A percentile compares a stretch with the other conserved stretches of the same genome.
These are phyloP conservation scores for Oligia strigilis DNA, from an alignment of 2,888 invertebrate species.

Conservation along the genomic window DNA sequence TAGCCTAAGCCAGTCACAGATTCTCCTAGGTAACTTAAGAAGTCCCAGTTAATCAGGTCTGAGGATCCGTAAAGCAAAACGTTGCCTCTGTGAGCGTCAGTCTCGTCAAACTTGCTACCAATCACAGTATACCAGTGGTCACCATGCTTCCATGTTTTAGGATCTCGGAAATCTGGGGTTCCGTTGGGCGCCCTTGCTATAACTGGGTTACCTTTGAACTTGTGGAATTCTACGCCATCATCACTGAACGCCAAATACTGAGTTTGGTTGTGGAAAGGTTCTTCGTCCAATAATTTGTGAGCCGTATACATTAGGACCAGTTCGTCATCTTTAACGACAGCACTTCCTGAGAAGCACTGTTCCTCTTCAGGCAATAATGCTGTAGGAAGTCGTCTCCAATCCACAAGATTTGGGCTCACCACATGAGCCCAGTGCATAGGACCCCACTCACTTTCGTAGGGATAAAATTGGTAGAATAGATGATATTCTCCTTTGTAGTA, in stretches of 20 bases:
- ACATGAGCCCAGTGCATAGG: slow-evolving; percentile 91
- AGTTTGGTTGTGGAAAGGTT: slow-evolving; percentile 79
- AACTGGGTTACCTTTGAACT: slow-evolving; percentile 85
- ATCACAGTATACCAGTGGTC: slow-evolving; percentile 85
- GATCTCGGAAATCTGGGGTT: slow-evolving; percentile 87
- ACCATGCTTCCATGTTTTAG: slow-evolving; percentile 85
- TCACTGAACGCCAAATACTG: slow-evolving; percentile 85
- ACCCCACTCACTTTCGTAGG: slow-evolving; percentile 84
- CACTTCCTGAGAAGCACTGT: slow-evolving; percentile 88
- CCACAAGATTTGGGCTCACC: slow-evolving; percentile 84
- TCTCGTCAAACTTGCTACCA: slow-evolving; percentile 77
- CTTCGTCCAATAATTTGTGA: slow-evolving; percentile 70
- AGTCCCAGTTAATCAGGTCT: slow-evolving; percentile 84
- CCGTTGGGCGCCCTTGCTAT: slow-evolving; percentile 79
- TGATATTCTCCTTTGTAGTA: slow-evolving; percentile 88
- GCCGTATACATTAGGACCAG: slow-evolving; percentile 85
- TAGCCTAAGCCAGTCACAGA: slow-evolving; percentile 79
- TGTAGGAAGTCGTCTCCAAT: slow-evolving; percentile 87
- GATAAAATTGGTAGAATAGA: slow-evolving; percentile 89
- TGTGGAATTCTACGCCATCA: slow-evolving; percentile 84
- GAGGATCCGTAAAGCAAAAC: slow-evolving; percentile 84
- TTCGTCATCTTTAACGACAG: slow-evolving; percentile 80
- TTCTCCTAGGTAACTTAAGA: slow-evolving; percentile 78
- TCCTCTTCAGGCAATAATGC: slow-evolving; percentile 87
- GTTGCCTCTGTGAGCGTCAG: slow-evolving; percentile 78